These are phyloP conservation scores for Rhegmatorhina hoffmannsi DNA, from an alignment of 2,113 vertebrate species.

Conservation along the genomic window DNA sequence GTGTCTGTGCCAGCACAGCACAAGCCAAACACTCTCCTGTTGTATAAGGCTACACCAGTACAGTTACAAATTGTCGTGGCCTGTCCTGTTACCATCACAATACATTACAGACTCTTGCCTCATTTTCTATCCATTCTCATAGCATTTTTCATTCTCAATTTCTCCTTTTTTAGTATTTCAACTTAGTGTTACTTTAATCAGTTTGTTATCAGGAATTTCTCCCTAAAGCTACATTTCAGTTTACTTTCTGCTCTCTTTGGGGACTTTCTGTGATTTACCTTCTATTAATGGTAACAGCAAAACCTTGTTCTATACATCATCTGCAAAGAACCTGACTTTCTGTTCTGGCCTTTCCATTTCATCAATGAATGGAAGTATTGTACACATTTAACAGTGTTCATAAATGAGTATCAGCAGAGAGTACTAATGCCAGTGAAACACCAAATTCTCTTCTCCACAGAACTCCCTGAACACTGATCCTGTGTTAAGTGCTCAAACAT, in stretches of 20 bases:
- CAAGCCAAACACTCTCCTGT: not conserved
- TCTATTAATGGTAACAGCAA: not conserved
- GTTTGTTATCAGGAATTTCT: not conserved
- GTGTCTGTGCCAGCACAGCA: not conserved
- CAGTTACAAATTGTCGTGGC: not conserved
- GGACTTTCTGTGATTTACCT: not conserved
- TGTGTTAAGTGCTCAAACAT: not conserved
- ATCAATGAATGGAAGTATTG: conserved; percentile 30
- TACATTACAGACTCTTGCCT: not conserved
- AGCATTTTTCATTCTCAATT: not conserved
- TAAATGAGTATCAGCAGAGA: not conserved
- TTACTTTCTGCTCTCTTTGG: not conserved
- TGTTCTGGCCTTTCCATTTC: not conserved
- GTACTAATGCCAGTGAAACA: not conserved
- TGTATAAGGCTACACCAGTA: not conserved
- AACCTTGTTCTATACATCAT: not conserved
- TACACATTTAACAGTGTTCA: not conserved
- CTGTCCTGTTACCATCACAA: not conserved
- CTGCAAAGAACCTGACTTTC: not conserved
- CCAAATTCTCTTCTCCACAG: not conserved
- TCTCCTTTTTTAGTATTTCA: not conserved
- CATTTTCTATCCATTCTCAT: not conserved
- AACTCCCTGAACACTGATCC: not conserved
- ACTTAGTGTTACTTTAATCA: not conserved
- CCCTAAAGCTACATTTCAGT: not conserved